Evolutionary conservation across 2,888 invertebrate species (phyloP), one percentile per base, ranked within the genome.

Genomic region (Mesochorus sp.): DNA sequence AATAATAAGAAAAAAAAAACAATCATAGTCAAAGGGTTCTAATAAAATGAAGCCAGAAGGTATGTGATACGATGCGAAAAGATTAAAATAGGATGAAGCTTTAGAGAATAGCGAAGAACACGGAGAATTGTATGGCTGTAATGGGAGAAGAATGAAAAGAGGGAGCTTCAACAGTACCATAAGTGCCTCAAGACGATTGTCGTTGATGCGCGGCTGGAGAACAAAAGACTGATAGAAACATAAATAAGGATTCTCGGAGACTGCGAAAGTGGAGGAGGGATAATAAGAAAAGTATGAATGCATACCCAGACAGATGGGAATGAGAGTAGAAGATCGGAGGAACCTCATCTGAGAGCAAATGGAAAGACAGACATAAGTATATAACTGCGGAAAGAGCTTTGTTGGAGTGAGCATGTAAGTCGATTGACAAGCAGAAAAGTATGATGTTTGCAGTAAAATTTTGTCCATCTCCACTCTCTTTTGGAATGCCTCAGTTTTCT

Each of bases 391-490:
- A 59, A 31, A 71, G 55, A 51, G 75, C 61, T 62, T 79, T 67
- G 51, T 64, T 28, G 28, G 31, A 37, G n/a, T 37, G 34, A 57
- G 42, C 34, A 12, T n/a, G n/a, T 73, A 77, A 76, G 79, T 82
- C 80, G 85, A 82, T 80, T 81, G 68, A 81, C 80, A 78, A 78
- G 70, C 64, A 80, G 82, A 87, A 85, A 82, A 74, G 76, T 51
- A 85, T 83, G 39, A 61, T 39, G 79, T 67, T 83, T 83, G 86
- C 85, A 82, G 83, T 84, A 83, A 86, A 79, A 76, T 76, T 80
- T 31, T 66, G 34, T 70, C 59, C 61, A 42, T 57, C 12, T 55
- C 66, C 6, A 12, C 12, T 51, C 62, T 42, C 31, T 64, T 37
- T 55, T 28, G 51, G 8, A 8, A 4, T 24, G 37, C 55, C 62